phyloP scores from a whole-genome alignment of 2,113 vertebrate genomes.

The Coptodon rendalli region DNA sequence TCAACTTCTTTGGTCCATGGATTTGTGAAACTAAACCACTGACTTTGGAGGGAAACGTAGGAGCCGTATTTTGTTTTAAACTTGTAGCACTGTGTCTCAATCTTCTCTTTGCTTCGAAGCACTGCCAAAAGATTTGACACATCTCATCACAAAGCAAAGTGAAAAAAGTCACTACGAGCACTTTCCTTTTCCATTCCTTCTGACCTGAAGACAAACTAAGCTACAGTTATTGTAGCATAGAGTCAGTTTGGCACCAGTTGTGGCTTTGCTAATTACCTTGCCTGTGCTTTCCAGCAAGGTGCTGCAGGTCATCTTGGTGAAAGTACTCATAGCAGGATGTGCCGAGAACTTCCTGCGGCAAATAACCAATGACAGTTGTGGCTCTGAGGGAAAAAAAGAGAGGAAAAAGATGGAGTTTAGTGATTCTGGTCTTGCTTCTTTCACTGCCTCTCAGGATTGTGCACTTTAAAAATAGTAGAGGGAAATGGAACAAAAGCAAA shows the following conservation, averaged over 20 bases:
- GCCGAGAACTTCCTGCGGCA: constrained; percentile 87
- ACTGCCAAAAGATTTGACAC: constrained; percentile 58
- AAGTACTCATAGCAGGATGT: constrained; percentile 91
- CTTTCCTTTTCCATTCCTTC: background rate
- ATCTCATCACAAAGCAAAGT: background rate
- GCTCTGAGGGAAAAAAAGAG: constrained; percentile 59
- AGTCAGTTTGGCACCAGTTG: background rate
- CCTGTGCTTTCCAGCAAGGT: constrained; percentile 86
- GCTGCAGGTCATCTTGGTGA: constrained; percentile 85
- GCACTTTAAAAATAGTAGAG: background rate
- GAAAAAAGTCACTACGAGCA: background rate
- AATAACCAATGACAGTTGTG: constrained; percentile 81
- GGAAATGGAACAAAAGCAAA: background rate
- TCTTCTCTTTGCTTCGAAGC: constrained; percentile 83
- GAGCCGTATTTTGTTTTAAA: constrained; percentile 83
- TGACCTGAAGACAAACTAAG: background rate
- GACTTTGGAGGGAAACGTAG: constrained; percentile 80
- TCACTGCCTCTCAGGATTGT: background rate
- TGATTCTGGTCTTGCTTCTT: background rate
- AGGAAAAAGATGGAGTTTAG: background rate
- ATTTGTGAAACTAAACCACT: constrained; percentile 86
- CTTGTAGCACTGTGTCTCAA: constrained; percentile 81
- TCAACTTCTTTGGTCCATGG: constrained; percentile 90
- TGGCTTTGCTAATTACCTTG: constrained; percentile 72
- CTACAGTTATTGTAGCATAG: background rate